These are phyloP conservation scores for Chymomyza caudatula DNA, from an alignment of 2,888 invertebrate genomes.

Conservation along the genomic window DNA sequence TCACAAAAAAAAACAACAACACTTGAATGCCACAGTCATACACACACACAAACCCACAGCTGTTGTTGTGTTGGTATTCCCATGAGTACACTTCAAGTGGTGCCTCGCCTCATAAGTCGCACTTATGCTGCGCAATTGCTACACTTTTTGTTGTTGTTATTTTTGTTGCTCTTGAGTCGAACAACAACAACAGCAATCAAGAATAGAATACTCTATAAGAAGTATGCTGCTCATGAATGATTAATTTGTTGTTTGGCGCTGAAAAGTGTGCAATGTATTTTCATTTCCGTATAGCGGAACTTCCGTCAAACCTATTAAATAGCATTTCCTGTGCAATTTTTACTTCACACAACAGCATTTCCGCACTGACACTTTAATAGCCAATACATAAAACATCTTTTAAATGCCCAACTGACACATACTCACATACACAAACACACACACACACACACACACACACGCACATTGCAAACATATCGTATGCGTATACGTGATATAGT, in stretches of 20 bases:
- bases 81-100: conserved; percentile 62
- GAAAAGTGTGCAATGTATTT: neutral
- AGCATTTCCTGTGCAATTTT: conserved; percentile 55
- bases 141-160: neutral
- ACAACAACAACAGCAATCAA: conserved; percentile 30
- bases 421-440: neutral
- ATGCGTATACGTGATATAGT: neutral
- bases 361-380: conserved; percentile 29
- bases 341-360: conserved; percentile 55
- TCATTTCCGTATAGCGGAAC: neutral
- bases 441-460: neutral
- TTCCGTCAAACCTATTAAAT: conserved; percentile 40
- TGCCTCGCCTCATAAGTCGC: conserved; percentile 49
- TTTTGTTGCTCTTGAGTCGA: neutral
- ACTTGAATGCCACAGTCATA: too few relatives aligned
- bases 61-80: conserved; percentile 39
- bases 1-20: neutral
- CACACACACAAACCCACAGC: conserved; percentile 10
- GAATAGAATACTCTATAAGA: conserved; percentile 19
- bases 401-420: conserved; percentile 31
- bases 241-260: neutral
- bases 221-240: neutral
- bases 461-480: neutral
- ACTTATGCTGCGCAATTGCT: conserved; percentile 26
- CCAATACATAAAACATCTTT: conserved; percentile 7